Evolutionary conservation across 2,113 vertebrate species (phyloP).

Genomic region (Pogonocichla stellata): DNA sequence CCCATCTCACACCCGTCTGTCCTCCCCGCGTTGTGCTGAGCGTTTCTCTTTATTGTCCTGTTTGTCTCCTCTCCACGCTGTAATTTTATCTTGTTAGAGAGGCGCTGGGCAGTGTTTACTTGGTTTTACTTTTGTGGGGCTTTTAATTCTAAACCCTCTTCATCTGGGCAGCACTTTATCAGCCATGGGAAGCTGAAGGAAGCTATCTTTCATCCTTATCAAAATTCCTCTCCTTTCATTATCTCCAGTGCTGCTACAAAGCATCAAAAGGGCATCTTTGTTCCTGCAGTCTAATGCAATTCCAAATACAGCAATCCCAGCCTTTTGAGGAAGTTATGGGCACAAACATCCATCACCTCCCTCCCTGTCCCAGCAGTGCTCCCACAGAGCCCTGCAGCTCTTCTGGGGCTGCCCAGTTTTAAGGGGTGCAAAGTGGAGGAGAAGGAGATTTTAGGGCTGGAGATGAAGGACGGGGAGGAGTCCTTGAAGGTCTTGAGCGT

Average conservation of each 20-base stretch:
- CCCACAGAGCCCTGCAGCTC: background rate
- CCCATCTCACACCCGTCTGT: fast-evolving
- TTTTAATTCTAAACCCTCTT: conserved; percentile 52
- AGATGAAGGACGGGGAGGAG: background rate
- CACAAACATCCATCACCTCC: background rate
- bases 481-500: background rate
- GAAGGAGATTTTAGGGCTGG: background rate
- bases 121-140: conserved; percentile 20
- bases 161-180: conserved; percentile 55
- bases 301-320: background rate
- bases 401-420: background rate
- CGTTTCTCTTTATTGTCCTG: background rate
- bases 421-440: background rate
- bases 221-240: conserved; percentile 66
- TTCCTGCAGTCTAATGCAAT: conserved; percentile 51
- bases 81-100: conserved; percentile 1
- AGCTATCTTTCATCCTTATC: conserved; percentile 65
- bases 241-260: conserved; percentile 46
- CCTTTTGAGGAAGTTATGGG: conserved; percentile 30
- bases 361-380: fast-evolving
- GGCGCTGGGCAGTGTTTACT: background rate
- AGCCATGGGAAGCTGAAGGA: conserved; percentile 19
- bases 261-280: conserved; percentile 68
- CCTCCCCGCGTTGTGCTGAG: background rate
- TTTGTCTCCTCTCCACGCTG: background rate